A percentile compares a stretch with the other conserved stretches of the same genome.
Evolutionary conservation across 2,888 invertebrate genomes (phyloP).

Genomic region (Arctia plantaginis): DNA sequence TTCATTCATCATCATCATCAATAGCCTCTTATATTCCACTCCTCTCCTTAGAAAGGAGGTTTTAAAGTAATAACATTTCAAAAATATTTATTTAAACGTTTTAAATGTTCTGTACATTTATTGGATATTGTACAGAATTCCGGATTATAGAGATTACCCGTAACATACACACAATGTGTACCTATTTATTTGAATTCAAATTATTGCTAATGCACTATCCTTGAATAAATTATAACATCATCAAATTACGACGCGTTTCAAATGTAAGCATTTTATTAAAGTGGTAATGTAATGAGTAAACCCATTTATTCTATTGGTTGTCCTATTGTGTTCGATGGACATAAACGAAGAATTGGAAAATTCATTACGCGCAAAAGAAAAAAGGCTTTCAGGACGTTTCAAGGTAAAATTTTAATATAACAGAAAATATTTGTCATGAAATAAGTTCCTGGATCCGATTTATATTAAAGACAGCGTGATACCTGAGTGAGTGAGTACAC

Average conservation of each 20-base stretch:
- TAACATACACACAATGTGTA: neutral
- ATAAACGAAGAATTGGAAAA: neutral
- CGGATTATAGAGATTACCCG: neutral
- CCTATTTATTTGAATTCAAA: constrained; percentile 8
- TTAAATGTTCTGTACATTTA: neutral
- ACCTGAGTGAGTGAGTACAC: neutral
- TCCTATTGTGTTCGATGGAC: constrained; percentile 5
- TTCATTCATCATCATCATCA: no score
- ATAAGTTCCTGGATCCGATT: neutral
- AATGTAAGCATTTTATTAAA: constrained; percentile 16
- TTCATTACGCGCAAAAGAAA: neutral
- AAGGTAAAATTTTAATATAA: constrained; percentile 3
- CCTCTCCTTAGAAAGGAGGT: no score
- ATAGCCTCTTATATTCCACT: no score
- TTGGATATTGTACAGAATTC: neutral
- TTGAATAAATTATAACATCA: constrained; percentile 20
- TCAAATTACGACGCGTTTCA: constrained; percentile 17
- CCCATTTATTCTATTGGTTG: constrained; percentile 6
- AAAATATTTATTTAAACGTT: neutral
- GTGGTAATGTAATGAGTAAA: constrained; percentile 2
- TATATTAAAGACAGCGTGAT: neutral
- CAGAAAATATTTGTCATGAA: neutral
- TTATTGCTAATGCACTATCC: constrained; percentile 13
- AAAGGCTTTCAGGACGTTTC: neutral
- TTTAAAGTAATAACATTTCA: neutral